phyloP scores from a whole-genome alignment of 2,113 vertebrate species.

The Coturnix japonica region DNA sequence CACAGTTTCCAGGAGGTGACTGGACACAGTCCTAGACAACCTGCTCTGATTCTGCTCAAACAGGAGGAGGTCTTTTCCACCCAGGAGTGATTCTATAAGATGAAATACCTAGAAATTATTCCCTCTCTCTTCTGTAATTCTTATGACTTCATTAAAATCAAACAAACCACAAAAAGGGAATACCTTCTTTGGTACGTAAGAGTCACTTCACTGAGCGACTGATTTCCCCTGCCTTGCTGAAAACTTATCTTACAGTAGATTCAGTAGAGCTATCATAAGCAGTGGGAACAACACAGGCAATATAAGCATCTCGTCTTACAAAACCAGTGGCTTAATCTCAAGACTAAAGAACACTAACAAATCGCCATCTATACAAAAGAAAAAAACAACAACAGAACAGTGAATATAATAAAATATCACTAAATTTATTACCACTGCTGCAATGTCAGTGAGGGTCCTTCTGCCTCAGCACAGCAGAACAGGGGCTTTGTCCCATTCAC shows the following conservation, averaged over 20 bases:
- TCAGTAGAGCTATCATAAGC: neutral
- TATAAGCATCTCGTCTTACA: neutral
- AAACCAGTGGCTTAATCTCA: neutral
- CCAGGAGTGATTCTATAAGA: neutral
- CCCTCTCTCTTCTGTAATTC: neutral
- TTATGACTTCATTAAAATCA: neutral
- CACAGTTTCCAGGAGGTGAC: neutral
- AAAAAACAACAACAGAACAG: neutral
- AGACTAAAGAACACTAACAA: neutral
- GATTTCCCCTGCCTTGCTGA: neutral
- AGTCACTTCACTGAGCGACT: neutral
- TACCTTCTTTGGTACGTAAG: neutral
- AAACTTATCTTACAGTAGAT: neutral
- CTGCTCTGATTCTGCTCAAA: neutral
- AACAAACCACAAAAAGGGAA: neutral
- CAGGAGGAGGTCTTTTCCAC: neutral
- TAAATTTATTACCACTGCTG: neutral
- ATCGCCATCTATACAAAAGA: neutral
- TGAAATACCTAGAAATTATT: neutral
- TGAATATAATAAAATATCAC: neutral
- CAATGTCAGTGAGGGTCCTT: neutral
- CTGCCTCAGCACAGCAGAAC: neutral
- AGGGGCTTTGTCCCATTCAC: neutral
- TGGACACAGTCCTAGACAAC: neutral
- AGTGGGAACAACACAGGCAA: neutral